These are phyloP conservation scores for Proteles cristata DNA, from an alignment of 2,113 vertebrate genomes.

Conservation along the genomic window DNA sequence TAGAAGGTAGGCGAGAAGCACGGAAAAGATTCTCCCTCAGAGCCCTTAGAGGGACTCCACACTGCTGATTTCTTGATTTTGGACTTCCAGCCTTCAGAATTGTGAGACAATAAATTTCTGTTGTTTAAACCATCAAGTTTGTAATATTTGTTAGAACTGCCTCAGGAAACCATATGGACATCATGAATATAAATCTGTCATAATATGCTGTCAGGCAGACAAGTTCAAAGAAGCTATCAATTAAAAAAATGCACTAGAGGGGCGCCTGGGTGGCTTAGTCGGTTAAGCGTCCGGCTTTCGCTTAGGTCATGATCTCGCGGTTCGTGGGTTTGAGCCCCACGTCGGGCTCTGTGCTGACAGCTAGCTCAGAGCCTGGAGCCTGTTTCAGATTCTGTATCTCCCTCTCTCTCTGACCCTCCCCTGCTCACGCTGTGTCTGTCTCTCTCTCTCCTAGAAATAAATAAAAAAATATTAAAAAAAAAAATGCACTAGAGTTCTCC, in stretches of 20 bases:
- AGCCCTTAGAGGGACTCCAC: not conserved
- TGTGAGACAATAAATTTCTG: not conserved
- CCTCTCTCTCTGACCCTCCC: too few species aligned
- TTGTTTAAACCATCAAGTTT: not conserved
- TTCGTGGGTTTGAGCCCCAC: too few species aligned
- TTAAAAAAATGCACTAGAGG: not conserved
- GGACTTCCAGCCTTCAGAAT: not conserved
- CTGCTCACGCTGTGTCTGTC: too few species aligned
- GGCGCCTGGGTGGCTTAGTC: too few species aligned
- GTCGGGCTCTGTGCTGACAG: too few species aligned
- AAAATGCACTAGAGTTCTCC: not conserved
- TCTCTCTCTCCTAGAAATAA: too few species aligned
- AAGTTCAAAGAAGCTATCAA: not conserved
- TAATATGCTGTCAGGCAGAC: not conserved
- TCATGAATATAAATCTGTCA: not conserved
- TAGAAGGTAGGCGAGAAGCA: not conserved
- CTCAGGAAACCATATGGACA: not conserved
- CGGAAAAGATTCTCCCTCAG: not conserved
- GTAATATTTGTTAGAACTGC: not conserved
- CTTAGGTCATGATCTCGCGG: too few species aligned
- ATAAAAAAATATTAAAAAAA: too few species aligned
- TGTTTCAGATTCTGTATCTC: too few species aligned
- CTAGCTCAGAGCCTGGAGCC: too few species aligned
- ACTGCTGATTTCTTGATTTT: not conserved
- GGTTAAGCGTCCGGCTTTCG: too few species aligned